These are phyloP conservation scores for Mormyrops attenuatus DNA, from an alignment of 2,797 vertebrate genomes.

Conservation along the genomic window DNA sequence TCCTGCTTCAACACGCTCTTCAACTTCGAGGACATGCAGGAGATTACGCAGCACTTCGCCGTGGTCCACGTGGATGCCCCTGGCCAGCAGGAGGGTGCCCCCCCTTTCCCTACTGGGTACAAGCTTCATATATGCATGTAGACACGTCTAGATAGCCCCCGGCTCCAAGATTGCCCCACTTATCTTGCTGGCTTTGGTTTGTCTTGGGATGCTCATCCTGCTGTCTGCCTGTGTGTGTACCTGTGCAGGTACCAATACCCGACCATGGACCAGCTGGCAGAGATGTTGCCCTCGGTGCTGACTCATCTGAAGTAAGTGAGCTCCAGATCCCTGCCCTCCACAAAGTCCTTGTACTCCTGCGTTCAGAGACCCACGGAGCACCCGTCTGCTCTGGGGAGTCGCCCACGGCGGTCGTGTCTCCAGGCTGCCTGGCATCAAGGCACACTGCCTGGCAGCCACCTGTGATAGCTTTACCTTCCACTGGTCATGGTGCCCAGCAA, in stretches of 20 bases:
- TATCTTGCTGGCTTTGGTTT: not conserved
- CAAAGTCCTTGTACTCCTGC: not conserved
- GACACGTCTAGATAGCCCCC: not conserved
- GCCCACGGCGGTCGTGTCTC: not conserved
- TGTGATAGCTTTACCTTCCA: not conserved
- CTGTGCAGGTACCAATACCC: constrained; percentile 85
- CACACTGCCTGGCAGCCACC: not conserved
- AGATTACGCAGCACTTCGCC: constrained; percentile 94
- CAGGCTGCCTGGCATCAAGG: not conserved
- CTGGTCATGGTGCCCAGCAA: not conserved
- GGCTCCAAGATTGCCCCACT: not conserved
- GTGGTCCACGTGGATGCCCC: constrained; percentile 93
- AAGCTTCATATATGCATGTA: constrained; percentile 26
- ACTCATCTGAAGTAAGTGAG: constrained; percentile 81
- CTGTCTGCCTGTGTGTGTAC: not conserved
- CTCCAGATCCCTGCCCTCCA: not conserved
- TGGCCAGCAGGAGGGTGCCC: constrained; percentile 87
- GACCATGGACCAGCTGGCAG: constrained; percentile 87
- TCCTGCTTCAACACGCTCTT: constrained; percentile 98
- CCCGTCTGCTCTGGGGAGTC: not conserved
- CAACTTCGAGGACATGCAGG: constrained; percentile 98
- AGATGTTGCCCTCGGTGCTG: constrained; percentile 87
- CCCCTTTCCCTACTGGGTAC: constrained; percentile 88
- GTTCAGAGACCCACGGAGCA: not conserved
- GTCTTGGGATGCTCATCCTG: not conserved